These are phyloP conservation scores for Campylomormyrus numenius DNA, from an alignment of 2,113 vertebrate species.

Conservation along the genomic window DNA sequence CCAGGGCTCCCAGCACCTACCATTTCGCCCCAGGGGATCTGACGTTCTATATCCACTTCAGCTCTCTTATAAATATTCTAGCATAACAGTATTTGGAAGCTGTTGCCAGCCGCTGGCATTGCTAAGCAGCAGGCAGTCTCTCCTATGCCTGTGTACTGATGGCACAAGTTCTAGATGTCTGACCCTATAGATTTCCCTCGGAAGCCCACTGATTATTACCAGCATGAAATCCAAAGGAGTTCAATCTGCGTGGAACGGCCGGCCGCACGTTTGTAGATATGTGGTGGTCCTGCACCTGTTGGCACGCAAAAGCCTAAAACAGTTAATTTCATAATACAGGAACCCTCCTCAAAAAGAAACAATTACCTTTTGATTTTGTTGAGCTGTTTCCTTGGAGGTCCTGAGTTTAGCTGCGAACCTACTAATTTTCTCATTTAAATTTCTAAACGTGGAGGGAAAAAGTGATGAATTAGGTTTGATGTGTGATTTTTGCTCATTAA, in stretches of 20 bases:
- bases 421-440: conserved; percentile 17
- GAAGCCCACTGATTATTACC: not conserved
- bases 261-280: not conserved
- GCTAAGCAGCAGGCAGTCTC: not conserved
- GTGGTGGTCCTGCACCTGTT: not conserved
- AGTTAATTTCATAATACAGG: not conserved
- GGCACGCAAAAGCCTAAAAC: not conserved
- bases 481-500: conserved; percentile 15
- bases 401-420: not conserved
- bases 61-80: not conserved
- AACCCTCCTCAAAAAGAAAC: not conserved
- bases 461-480: conserved; percentile 15
- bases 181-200: not conserved
- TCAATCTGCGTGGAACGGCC: not conserved
- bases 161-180: not conserved
- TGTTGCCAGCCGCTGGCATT: not conserved
- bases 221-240: not conserved
- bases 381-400: not conserved
- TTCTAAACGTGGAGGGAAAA: not conserved
- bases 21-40: not conserved
- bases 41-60: not conserved
- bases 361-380: not conserved
- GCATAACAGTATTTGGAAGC: not conserved
- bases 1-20: not conserved
- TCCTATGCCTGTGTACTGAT: not conserved